These are phyloP conservation scores for Bombus superbus DNA, from an alignment of 1,140 invertebrate genomes.

Conservation along the genomic window DNA sequence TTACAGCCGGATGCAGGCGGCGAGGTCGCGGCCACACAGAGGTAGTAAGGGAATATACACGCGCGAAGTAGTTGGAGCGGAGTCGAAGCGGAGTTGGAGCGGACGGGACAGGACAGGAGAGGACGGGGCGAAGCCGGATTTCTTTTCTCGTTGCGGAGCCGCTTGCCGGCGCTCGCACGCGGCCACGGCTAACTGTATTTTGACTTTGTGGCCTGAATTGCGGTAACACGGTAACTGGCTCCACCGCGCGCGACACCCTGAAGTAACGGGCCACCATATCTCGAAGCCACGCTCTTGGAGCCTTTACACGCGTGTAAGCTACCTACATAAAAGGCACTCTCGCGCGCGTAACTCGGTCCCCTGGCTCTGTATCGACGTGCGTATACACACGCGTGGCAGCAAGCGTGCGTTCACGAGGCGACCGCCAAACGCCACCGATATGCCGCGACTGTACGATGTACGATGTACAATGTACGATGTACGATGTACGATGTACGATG, in stretches of 20 bases:
- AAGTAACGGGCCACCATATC: slow-evolving; percentile 79
- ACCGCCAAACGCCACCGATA: neutral
- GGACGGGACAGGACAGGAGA: slow-evolving; percentile 17
- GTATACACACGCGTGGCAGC: neutral
- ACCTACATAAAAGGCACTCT: slow-evolving; percentile 76
- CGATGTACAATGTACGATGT: too few species aligned
- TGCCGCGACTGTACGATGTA: neutral
- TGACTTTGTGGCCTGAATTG: slow-evolving; percentile 84
- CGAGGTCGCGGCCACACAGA: slow-evolving; percentile 35
- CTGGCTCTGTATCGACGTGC: slow-evolving; percentile 8
- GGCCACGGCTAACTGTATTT: slow-evolving; percentile 82
- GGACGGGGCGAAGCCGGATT: slow-evolving; percentile 60
- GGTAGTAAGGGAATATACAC: slow-evolving; percentile 12
- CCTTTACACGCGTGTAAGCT: slow-evolving; percentile 71
- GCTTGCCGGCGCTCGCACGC: slow-evolving; percentile 54
- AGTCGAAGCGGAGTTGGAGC: slow-evolving; percentile 32
- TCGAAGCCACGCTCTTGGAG: slow-evolving; percentile 70
- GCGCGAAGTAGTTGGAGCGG: slow-evolving; percentile 10
- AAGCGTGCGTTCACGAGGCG: neutral
- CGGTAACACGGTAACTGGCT: slow-evolving; percentile 83
- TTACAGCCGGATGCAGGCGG: slow-evolving; percentile 64
- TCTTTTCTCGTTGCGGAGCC: slow-evolving; percentile 60
- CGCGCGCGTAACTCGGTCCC: slow-evolving; percentile 29
- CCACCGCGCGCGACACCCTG: slow-evolving; percentile 79
- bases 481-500: neutral